Evolutionary conservation across 2,113 vertebrate genomes (phyloP).

Genomic region (Atherinomorus stipes): DNA sequence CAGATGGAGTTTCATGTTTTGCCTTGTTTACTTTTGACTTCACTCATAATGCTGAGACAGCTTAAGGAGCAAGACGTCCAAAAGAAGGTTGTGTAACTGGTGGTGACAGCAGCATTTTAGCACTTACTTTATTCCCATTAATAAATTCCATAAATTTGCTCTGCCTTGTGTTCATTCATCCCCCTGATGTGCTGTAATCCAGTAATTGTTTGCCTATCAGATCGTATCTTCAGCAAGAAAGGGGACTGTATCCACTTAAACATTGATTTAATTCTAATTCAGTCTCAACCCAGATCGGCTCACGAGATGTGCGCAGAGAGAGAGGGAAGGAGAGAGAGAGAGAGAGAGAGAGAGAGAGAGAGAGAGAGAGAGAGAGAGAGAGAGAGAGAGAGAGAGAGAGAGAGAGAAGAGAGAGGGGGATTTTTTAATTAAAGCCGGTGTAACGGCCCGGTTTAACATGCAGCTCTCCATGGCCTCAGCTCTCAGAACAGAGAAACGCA

Average conservation of each 20-base stretch:
- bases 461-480: slow-evolving; percentile 84
- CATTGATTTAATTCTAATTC: slow-evolving; percentile 82
- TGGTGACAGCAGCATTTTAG: slow-evolving; percentile 25
- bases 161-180: slow-evolving; percentile 43
- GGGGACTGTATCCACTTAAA: slow-evolving; percentile 52
- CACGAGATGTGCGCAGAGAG: slow-evolving; percentile 80
- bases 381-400: slow-evolving; percentile 71
- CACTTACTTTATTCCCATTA: slow-evolving; percentile 54
- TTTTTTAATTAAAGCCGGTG: slow-evolving; percentile 77
- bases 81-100: slow-evolving; percentile 38
- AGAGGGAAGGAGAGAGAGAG: slow-evolving; percentile 37
- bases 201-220: slow-evolving; percentile 65
- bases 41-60: slow-evolving; percentile 40
- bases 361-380: no score
- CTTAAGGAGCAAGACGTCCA: slow-evolving; percentile 9
- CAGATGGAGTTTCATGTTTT: slow-evolving; percentile 20
- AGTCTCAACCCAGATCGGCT: slow-evolving; percentile 76
- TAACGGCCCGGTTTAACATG: slow-evolving; percentile 82
- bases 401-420: background rate
- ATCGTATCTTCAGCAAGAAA: slow-evolving; percentile 51
- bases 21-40: slow-evolving; percentile 22
- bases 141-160: slow-evolving; percentile 55
- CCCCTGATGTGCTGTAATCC: slow-evolving; percentile 61
- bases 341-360: slow-evolving; percentile 52
- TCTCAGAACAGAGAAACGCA: slow-evolving; percentile 79